phyloP scores from a whole-genome alignment of 1,140 invertebrate species.

The Lepidurus apus region DNA sequence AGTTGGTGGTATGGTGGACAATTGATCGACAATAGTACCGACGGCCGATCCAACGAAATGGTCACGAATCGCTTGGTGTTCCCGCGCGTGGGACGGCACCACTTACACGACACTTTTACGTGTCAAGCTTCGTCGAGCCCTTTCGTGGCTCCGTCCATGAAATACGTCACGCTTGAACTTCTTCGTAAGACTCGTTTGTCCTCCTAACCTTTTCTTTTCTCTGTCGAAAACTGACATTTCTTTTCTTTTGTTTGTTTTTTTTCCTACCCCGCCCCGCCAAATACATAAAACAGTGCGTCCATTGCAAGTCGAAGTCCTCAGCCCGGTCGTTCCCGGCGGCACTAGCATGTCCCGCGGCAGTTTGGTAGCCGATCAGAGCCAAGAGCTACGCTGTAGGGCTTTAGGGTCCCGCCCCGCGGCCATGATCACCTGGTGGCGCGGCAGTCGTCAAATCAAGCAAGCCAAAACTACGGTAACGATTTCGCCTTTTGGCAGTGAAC shows the following conservation, averaged over 20 bases:
- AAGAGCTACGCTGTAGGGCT: slow-evolving; percentile 74
- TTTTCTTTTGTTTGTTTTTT: neutral
- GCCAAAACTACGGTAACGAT: neutral
- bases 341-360: slow-evolving; percentile 48
- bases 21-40: slow-evolving; percentile 31
- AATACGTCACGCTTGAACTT: slow-evolving; percentile 31
- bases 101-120: slow-evolving; percentile 32
- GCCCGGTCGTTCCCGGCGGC: slow-evolving; percentile 26
- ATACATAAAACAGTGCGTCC: slow-evolving; percentile 1
- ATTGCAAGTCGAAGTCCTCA: slow-evolving; percentile 12
- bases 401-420: slow-evolving; percentile 73
- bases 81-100: slow-evolving; percentile 29
- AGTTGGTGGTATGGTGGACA: slow-evolving; percentile 31
- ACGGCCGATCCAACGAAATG: slow-evolving; percentile 24
- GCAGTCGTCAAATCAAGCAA: slow-evolving; percentile 63
- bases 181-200: slow-evolving; percentile 24
- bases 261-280: neutral
- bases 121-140: slow-evolving; percentile 33
- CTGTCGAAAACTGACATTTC: neutral
- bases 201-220: slow-evolving; percentile 6
- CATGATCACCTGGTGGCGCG: slow-evolving; percentile 67
- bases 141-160: slow-evolving; percentile 27
- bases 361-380: slow-evolving; percentile 68
- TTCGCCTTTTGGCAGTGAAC: neutral
- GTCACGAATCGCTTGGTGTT: slow-evolving; percentile 32